Conservation (phyloP, 2,888 invertebrate species). For the Cotesia congregata region DNA sequence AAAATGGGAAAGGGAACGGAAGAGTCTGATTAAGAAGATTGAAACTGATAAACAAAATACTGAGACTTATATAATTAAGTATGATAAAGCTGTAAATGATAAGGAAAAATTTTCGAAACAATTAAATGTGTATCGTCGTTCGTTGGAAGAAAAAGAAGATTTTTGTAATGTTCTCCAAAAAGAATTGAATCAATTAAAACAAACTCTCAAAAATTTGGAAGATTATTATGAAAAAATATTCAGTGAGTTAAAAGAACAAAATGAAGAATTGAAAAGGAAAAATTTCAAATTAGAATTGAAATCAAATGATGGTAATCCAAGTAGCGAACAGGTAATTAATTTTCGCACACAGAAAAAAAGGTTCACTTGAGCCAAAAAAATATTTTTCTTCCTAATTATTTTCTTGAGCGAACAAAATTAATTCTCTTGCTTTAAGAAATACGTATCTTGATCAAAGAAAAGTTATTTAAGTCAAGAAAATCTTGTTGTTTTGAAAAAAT, state of each 20-base stretch:
- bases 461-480: no score
- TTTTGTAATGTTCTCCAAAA: conserved; percentile 49
- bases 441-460: no score
- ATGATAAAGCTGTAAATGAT: conserved; percentile 48
- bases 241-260: conserved; percentile 49
- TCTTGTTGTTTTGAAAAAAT: no score
- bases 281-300: conserved; percentile 45
- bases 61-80: conserved; percentile 41
- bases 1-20: conserved; percentile 49
- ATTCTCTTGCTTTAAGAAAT: no score
- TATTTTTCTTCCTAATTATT: no score
- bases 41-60: conserved; percentile 50
- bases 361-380: no score
- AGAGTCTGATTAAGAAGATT: conserved; percentile 45
- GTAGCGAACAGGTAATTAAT: conserved; percentile 31
- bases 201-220: conserved; percentile 42
- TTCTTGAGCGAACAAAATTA: no score
- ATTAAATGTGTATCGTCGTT: conserved; percentile 36
- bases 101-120: conserved; percentile 45
- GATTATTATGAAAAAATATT: conserved; percentile 49
- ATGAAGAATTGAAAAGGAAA: conserved; percentile 48
- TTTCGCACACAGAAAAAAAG: background rate
- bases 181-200: conserved; percentile 45
- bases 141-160: conserved; percentile 47
- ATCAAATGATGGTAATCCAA: conserved; percentile 31